phyloP scores from a whole-genome alignment of 2,888 invertebrate species.

The Brachynemurus nebulosus region DNA sequence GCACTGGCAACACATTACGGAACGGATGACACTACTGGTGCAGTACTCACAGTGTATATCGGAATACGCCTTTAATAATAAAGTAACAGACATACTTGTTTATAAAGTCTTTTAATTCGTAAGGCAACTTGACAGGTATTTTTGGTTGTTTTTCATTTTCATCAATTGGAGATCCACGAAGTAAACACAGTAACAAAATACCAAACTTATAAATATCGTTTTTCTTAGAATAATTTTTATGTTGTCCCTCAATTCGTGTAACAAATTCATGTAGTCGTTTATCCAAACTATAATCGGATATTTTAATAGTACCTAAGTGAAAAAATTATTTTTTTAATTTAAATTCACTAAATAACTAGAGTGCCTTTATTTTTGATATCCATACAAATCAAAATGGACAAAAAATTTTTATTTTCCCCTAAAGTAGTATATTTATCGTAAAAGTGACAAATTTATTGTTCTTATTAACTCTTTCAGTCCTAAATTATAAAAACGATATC shows the following conservation, averaged over 20 bases:
- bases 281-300: slow-evolving; percentile 59
- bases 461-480: too few species aligned
- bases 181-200: slow-evolving; percentile 48
- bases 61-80: too few species aligned
- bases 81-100: slow-evolving; percentile 45
- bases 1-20: too few species aligned
- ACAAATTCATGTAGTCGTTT: slow-evolving; percentile 44
- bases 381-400: too few species aligned
- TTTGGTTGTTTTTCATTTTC: slow-evolving; percentile 35
- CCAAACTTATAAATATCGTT: slow-evolving; percentile 63
- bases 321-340: background rate
- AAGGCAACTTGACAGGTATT: slow-evolving; percentile 42
- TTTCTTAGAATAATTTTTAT: slow-evolving; percentile 44
- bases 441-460: too few species aligned
- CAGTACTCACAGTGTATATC: too few species aligned
- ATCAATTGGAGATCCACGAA: slow-evolving; percentile 37
- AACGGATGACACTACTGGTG: too few species aligned
- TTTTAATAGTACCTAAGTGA: slow-evolving; percentile 34
- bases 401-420: too few species aligned
- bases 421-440: too few species aligned
- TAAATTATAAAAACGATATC: too few species aligned
- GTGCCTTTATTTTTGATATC: too few species aligned
- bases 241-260: slow-evolving; percentile 29
- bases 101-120: slow-evolving; percentile 57
- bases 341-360: too few species aligned